Evolutionary conservation across 2,113 vertebrate genomes (phyloP), one percentile per base, ranked within the genome.

Genomic region (Eptesicus fuscus): DNA sequence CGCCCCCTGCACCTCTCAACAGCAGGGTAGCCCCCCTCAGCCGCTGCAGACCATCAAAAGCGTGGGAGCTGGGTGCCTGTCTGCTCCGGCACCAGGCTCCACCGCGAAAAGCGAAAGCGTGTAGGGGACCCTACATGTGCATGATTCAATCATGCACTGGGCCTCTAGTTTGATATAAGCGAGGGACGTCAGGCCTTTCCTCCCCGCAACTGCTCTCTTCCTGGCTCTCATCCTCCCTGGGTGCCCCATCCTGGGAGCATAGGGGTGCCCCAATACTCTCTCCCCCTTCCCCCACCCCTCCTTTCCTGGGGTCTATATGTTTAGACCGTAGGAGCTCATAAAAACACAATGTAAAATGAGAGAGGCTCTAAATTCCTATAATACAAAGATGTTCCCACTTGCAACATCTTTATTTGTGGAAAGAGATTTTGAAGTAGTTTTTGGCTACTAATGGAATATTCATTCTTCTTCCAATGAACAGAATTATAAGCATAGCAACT

Each of bases 341-440:
- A 94, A 96, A 83, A 91, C 30, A 80, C 40, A 78, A 83, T 80
- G 49, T 63, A 80, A 83, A 96, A 80, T 40, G 16, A 83, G n/a
- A 93, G 56, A 74, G 61, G 71, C 94, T 76, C 47, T 59, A 77
- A 92, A 88, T 59, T 79, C 42, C 61, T 82, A 30, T 22, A 77
- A 88, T 14, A 82, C 47, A 85, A 96, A 96, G 78, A 47, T 87
- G 25, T 53, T 92, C 85, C 93, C 89, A 82, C 63, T 91, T 89
- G 83, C 35, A 82, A 82, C 90, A 85, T 80, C 49, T 51, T 92
- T 77, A 70, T 83, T 95, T 86, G 67, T 76, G 37, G 69, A 89
- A 70, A 93, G 56, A 32, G 13, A 78, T 69, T 83, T 91, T 47
- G 56, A 96, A 95, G 78, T 73, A 77, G 44, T 61, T 95, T 94